Conservation (phyloP, 2,113 vertebrate species). For the Peromyscus maniculatus region DNA sequence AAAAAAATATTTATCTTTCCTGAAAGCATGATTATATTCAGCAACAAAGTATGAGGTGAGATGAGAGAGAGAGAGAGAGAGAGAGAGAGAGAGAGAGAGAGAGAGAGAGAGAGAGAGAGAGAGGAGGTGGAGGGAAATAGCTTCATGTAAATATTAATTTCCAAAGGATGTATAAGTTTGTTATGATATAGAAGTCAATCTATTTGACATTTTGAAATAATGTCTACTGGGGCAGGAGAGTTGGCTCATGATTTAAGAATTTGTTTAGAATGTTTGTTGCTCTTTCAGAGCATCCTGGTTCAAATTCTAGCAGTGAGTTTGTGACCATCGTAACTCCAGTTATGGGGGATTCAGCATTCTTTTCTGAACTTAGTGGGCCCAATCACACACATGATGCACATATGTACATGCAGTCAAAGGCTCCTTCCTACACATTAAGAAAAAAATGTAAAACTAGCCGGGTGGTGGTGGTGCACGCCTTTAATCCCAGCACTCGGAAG, state of each 20-base stretch:
- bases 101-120: too few relatives aligned
- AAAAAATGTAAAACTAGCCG: not conserved
- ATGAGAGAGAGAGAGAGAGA: too few relatives aligned
- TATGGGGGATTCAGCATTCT: not conserved
- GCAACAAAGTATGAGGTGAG: too few relatives aligned
- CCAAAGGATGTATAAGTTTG: not conserved
- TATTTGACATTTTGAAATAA: not conserved
- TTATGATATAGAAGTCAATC: not conserved
- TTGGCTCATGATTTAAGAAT: not conserved
- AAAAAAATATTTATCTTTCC: too few relatives aligned
- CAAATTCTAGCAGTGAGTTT: not conserved
- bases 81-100: too few relatives aligned
- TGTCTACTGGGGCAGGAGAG: not conserved
- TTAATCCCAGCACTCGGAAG: too few relatives aligned
- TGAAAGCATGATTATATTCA: too few relatives aligned
- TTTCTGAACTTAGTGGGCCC: not conserved
- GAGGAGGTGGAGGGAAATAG: too few relatives aligned
- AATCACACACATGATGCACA: not conserved
- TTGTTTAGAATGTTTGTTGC: too few relatives aligned
- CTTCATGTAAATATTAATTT: too few relatives aligned
- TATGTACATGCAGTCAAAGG: too few relatives aligned
- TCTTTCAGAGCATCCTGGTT: not conserved
- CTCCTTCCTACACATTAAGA: not conserved
- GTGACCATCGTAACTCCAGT: not conserved
- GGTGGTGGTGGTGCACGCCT: too few relatives aligned